Evolutionary conservation across 2,113 vertebrate genomes (phyloP).

Genomic region (Rhodinocichla rosea): DNA sequence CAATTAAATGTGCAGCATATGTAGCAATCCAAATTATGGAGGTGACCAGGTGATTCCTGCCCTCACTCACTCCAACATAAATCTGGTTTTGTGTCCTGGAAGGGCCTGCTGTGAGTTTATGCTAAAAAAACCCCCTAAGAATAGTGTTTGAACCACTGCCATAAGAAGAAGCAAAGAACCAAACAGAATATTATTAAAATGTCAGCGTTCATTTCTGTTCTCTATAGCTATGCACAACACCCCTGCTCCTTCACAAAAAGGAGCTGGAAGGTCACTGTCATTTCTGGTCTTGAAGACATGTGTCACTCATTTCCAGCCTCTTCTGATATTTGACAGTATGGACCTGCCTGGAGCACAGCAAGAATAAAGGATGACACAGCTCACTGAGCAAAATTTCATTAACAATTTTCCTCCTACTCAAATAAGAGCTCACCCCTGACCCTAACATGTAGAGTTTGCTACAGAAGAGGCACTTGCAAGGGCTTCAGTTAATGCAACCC

Average conservation of each 20-base stretch:
- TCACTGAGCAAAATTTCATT: slow-evolving; percentile 66
- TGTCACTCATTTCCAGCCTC: slow-evolving; percentile 64
- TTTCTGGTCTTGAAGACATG: slow-evolving; percentile 63
- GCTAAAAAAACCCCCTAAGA: neutral
- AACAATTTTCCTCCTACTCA: slow-evolving; percentile 62
- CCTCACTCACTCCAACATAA: neutral
- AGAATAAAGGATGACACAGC: slow-evolving; percentile 60
- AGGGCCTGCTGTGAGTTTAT: neutral
- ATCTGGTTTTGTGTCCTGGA: neutral
- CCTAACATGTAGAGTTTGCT: slow-evolving; percentile 36
- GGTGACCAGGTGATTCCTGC: neutral
- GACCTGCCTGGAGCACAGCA: slow-evolving; percentile 61
- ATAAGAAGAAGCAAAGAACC: neutral
- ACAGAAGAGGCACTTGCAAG: slow-evolving; percentile 7
- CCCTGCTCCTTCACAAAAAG: neutral
- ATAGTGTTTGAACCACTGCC: neutral
- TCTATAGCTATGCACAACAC: neutral
- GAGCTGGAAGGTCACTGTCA: slow-evolving; percentile 51
- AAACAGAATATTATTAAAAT: slow-evolving; percentile 6
- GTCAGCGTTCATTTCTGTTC: slow-evolving; percentile 24
- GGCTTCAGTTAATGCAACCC: slow-evolving; percentile 26
- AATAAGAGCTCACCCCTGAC: slow-evolving; percentile 54
- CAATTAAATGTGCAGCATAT: neutral
- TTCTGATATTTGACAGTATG: slow-evolving; percentile 66
- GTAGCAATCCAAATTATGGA: neutral